Evolutionary conservation across 2,113 vertebrate genomes (phyloP).

Genomic region (Dicaeum eximium): DNA sequence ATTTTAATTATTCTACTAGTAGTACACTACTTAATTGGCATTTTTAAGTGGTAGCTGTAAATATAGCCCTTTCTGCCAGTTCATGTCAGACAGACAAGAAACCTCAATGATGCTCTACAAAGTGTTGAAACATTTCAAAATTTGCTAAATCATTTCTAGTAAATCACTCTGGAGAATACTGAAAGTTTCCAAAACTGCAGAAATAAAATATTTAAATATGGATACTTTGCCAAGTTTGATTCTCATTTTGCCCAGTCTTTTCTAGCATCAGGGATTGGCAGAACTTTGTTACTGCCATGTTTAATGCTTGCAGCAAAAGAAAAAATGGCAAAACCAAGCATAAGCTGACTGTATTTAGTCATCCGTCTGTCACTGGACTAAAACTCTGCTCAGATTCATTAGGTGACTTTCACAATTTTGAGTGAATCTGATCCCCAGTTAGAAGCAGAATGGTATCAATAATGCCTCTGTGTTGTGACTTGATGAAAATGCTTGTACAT

Average conservation of each 20-base stretch:
- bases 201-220: not conserved
- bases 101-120: not conserved
- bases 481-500: conserved; percentile 40
- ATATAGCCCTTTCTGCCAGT: not conserved
- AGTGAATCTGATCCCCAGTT: conserved; percentile 11
- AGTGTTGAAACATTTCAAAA: not conserved
- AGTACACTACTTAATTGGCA: not conserved
- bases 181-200: not conserved
- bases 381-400: conserved; percentile 36
- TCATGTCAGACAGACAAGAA: not conserved
- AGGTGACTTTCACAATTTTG: conserved; percentile 28
- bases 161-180: not conserved
- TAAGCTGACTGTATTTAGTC: conserved; percentile 16
- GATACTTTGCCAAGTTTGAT: not conserved
- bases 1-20: conserved; percentile 7
- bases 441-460: conserved; percentile 15
- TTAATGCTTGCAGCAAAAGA: not conserved
- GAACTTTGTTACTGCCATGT: not conserved
- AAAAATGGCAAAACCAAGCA: not conserved
- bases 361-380: not conserved
- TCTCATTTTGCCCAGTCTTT: not conserved
- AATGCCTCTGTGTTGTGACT: not conserved
- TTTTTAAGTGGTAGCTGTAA: not conserved
- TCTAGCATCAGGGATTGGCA: not conserved
- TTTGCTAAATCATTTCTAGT: not conserved